Percentiles rank a stretch among this genome's conserved stretches.
Evolutionary conservation across 2,888 invertebrate species (phyloP).

Genomic region (Candidula unifasciata): DNA sequence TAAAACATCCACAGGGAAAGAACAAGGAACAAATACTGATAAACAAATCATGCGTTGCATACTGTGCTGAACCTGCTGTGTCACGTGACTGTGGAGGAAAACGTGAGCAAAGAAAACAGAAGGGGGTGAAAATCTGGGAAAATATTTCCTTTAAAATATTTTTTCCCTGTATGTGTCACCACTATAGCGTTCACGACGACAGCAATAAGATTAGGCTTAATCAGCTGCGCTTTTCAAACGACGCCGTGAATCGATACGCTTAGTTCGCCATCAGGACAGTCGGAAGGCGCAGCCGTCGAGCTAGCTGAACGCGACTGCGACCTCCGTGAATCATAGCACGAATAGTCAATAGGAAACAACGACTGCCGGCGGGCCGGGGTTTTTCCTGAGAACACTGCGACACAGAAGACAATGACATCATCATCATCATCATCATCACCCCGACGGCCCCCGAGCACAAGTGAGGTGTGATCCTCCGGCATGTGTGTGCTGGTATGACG

Average conservation of each 20-base stretch:
- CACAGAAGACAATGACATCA: conserved; percentile 13
- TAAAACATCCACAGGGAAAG: too few relatives aligned
- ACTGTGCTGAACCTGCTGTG: background rate
- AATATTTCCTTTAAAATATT: background rate
- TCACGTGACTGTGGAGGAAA: conserved; percentile 11
- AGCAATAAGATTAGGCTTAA: background rate
- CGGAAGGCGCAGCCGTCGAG: too few relatives aligned
- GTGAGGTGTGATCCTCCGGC: too few relatives aligned
- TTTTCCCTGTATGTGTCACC: conserved; percentile 13
- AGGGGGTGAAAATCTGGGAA: background rate
- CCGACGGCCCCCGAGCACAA: too few relatives aligned
- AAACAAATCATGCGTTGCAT: background rate
- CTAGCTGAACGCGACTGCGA: background rate
- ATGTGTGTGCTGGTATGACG: too few relatives aligned
- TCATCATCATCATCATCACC: background rate
- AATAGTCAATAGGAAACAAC: conserved; percentile 31
- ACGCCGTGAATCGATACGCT: too few relatives aligned
- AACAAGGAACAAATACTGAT: background rate
- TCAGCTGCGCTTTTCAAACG: background rate
- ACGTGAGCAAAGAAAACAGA: background rate
- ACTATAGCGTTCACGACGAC: background rate
- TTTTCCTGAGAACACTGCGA: conserved; percentile 31
- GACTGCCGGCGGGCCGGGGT: background rate
- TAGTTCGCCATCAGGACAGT: too few relatives aligned
- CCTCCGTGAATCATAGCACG: conserved; percentile 2